Base-by-base conservation (phyloP, 2,888 invertebrate species). In the Bellardia pandia region DNA sequence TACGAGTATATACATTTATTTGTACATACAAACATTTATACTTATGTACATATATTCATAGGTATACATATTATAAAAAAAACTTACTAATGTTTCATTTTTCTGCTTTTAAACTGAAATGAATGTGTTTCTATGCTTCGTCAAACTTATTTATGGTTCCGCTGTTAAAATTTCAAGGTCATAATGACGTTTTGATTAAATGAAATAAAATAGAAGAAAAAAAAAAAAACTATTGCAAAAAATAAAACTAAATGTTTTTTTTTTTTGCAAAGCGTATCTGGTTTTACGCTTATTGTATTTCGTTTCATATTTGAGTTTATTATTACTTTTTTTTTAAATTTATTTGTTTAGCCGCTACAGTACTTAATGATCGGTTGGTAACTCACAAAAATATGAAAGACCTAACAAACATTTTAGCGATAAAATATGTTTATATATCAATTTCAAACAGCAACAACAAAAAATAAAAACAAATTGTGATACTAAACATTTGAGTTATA, bases 81-180 rank as follows among this genome's bases (percentile, higher is more conserved):
- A 58, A 13, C 74, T 69, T 37, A 69, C 68, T 74, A 75, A 79
- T 85, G 53, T 85, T 85, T 74, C 68, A 23, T 45, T 60, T 74
- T 58, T 45, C 23, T 51, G 75, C 68, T 56, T 71, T 30, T 13
- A n/a, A 68, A 69, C 37, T 71, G 33, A 53, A 74, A 74, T 68
- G 51, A 79, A 75, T 84, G 81, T 85, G 85, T 87, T 85, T 87
- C 81, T 87, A 87, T 87, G 87, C 87, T 86, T 82, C 86, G 88
- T 82, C 82, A 87, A 87, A 85, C 78, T 85, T 89, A 88, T 90
- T 90, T 90, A 89, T 91, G 88, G 92, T 92, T 91, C 91, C 91
- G 92, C 91, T 91, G 92, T 91, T 92, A 91, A 87, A 74, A 91
- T 90, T 91, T 92, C 92, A 92, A 92, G 92, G 92, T 92, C 92